Base-by-base conservation (phyloP, 2,113 vertebrate species). In the Ceyx margarethae region DNA sequence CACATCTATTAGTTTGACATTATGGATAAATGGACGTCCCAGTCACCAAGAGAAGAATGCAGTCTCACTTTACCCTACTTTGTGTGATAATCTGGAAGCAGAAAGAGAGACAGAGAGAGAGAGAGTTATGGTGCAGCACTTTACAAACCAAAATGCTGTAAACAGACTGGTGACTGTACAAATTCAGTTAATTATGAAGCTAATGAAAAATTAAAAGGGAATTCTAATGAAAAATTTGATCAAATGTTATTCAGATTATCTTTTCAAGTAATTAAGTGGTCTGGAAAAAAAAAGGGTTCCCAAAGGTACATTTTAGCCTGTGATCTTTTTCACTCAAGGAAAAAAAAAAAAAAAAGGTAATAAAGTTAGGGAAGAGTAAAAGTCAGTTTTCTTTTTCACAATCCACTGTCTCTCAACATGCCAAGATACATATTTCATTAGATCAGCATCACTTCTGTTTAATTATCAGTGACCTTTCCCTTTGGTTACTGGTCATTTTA, bases 111-210 rank as follows among this genome's bases (percentile, higher is more conserved):
- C 15, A 51, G 11, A 42, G 19, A 53, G 11, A 42, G 19, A 53
- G 46, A 76, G 42, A 45, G 67, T 89, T 95, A 95, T 43, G 67
- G 72, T 61, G 71, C 48, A 92, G 73, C 76, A 90, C 74, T 94
- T 93, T 90, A 91, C 50, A 94, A 94, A 95, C 89, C 87, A 95
- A 94, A 93, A 94, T 12, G 45, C 93, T 88, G 93, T 93, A 96
- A 97, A 96, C 91, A 97, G 94, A 87, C 83, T 87, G 94, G 94
- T 94, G 94, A 90, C 88, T 95, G 79, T 91, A 95, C 89, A 97
- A 96, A 97, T 93, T 96, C 95, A 85, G 95, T 97, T 98, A 97
- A 97, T 98, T 97, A 97, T 93, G 80, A 95, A 96, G 94, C 74
- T 94, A 94, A 94, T 95, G 85, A 96, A 97, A 97, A 98, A 96